phyloP scores from a whole-genome alignment of 2,888 invertebrate genomes.

The Amorpha juglandis region DNA sequence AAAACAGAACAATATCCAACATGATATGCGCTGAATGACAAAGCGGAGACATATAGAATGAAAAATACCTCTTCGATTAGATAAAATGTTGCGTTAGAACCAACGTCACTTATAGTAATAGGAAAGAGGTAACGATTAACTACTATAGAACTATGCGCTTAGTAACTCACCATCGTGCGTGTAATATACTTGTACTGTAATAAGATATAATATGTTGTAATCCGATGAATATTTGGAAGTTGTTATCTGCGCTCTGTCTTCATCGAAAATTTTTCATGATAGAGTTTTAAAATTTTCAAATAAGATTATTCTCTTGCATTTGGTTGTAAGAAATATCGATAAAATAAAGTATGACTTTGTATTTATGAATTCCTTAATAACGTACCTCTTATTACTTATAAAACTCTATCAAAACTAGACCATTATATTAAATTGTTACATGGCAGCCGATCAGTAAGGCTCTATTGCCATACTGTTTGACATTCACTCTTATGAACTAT shows the following conservation, averaged over 20 bases:
- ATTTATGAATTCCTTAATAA: no score
- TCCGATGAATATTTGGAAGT: not conserved
- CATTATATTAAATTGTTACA: not conserved
- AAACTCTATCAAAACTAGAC: not conserved
- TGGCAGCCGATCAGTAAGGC: not conserved
- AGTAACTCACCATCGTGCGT: conserved; percentile 51
- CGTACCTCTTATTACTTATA: not conserved
- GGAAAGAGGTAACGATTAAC: not conserved
- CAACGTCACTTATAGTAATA: not conserved
- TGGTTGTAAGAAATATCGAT: not conserved
- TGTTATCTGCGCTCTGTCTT: conserved; percentile 18
- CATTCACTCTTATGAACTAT: conserved; percentile 22
- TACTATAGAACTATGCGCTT: conserved; percentile 9
- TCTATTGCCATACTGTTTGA: not conserved
- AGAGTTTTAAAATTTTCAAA: not conserved
- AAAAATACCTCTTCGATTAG: not conserved
- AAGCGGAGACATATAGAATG: conserved; percentile 46
- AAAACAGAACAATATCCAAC: conserved; percentile 19
- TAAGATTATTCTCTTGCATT: not conserved
- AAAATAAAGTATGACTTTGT: no score
- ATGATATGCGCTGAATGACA: conserved; percentile 55
- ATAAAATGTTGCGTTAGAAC: conserved; percentile 29
- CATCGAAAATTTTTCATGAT: not conserved
- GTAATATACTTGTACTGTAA: conserved; percentile 56
- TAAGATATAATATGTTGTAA: conserved; percentile 10